Evolutionary conservation across 1,140 invertebrate species (phyloP).

Genomic region (Apolygus lucorum): DNA sequence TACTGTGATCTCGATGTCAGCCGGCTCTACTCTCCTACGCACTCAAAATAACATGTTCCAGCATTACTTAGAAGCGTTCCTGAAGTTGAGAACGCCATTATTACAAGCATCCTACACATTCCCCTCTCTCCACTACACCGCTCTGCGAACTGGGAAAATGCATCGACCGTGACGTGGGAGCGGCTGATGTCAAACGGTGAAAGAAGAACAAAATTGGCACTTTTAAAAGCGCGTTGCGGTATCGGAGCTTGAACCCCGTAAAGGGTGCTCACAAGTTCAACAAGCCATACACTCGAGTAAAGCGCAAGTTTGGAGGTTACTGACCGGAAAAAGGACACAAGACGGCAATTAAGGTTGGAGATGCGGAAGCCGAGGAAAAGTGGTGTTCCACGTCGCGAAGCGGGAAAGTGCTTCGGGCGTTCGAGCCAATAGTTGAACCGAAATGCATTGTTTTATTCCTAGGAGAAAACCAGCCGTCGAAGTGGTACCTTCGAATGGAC

Average conservation of each 20-base stretch:
- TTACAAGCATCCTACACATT: no score
- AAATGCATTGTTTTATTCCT: no score
- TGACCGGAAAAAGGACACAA: not conserved
- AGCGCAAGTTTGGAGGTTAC: not conserved
- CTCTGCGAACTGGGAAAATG: no score
- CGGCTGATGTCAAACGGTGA: not conserved
- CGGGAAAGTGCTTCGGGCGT: not conserved
- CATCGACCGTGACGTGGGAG: not conserved
- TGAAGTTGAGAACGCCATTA: no score
- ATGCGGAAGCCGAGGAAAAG: not conserved
- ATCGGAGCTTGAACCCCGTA: not conserved
- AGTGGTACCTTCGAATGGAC: no score
- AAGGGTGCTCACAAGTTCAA: not conserved
- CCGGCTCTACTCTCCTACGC: no score
- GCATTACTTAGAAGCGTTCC: no score
- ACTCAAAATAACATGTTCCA: no score
- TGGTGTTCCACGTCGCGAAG: not conserved
- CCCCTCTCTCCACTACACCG: no score
- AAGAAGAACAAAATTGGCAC: not conserved
- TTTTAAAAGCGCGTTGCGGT: not conserved
- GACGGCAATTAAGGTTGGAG: not conserved
- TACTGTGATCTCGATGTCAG: no score
- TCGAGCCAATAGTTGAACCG: no score
- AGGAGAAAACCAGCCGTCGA: no score
- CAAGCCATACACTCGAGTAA: not conserved